These are phyloP conservation scores for Rhodophaea formosa DNA, from an alignment of 2,888 invertebrate genomes.

Conservation along the genomic window DNA sequence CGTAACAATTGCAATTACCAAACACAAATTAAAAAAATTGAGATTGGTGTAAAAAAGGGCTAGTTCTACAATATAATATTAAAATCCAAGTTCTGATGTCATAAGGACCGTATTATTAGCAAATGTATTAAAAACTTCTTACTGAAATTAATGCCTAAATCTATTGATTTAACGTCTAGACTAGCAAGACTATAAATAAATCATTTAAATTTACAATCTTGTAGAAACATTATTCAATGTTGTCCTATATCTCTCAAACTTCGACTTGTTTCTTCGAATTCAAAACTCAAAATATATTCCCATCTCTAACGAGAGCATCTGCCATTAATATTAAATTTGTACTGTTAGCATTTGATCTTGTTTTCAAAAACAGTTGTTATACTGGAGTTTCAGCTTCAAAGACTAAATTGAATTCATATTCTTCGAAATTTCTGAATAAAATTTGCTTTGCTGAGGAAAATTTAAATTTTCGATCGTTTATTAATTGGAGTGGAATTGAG, in stretches of 20 bases:
- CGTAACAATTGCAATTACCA: too few species aligned
- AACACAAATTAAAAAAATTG: too few species aligned
- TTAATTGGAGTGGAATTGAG: not conserved
- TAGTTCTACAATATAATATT: too few species aligned
- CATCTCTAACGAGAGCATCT: not conserved
- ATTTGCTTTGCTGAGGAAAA: not conserved
- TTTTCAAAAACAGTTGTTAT: conserved; percentile 12
- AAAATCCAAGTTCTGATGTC: too few species aligned
- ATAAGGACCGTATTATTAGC: too few species aligned
- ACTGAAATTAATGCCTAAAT: too few species aligned
- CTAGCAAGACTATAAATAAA: too few species aligned
- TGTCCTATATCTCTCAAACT: not conserved
- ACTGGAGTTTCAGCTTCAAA: not conserved
- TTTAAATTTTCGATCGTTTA: not conserved
- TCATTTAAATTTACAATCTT: too few species aligned
- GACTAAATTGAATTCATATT: not conserved
- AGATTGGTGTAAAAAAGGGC: too few species aligned
- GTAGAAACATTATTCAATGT: too few species aligned
- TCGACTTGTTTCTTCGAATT: not conserved
- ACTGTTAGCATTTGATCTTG: conserved; percentile 6
- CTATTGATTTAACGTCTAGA: too few species aligned
- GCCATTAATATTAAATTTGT: conserved; percentile 1
- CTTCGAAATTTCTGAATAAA: not conserved
- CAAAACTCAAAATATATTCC: not conserved
- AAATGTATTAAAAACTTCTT: too few species aligned